Evolutionary conservation across 2,797 vertebrate species (phyloP), one percentile per base, ranked within the genome.

Genomic region (Leptatherina wallacei): DNA sequence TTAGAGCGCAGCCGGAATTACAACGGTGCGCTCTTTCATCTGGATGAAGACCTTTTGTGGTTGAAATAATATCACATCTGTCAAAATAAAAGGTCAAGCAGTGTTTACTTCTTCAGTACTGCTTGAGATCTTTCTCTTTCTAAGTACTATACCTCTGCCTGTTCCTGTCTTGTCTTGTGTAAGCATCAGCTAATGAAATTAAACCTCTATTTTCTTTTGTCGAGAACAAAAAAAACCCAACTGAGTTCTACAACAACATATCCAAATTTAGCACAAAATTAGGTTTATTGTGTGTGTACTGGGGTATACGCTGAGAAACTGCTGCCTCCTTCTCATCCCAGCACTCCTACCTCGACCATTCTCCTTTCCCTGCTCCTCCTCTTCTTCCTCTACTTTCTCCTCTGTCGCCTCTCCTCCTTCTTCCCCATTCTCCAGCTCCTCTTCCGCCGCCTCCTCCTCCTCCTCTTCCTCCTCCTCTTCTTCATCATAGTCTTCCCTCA

Each of bases 401-500:
- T 35, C 33, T 35, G 33, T 10, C 8, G 6, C 33, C 57, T 81
- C 81, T 36, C 81, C 81, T 36, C 81, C 77, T 35, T 80, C 73
- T 35, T 68, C 72, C 38, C 69, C 52, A 61, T 14, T 36, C 66
- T 3, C 74, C 29, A 2, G 69, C 52, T 6, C 65, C 73, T 6
- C 64, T 30, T 57, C 64, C 38, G 73, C 70, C 10, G 73, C 69
- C 7, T 54, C 42, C 11, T 61, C 82, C 24, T 77, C 80, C 6
- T 71, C 75, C 0, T 65, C 77, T 0, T 91, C 96, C 88, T 80
- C 95, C 92, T 91, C 95, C 88, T 94, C 96, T 74, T 91, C 89
- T 0, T 91, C 88, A 0, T 91, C 90, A 0, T 92, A 91, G 36
- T 98, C 97, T 77, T 98, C 97, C 89, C 96, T 96, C 95, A 99